Percentiles rank a stretch among this genome's conserved stretches.
These are phyloP conservation scores for Ptychodera flava DNA, from an alignment of 35 echinoderm and acorn worm species.

Conservation along the genomic window DNA sequence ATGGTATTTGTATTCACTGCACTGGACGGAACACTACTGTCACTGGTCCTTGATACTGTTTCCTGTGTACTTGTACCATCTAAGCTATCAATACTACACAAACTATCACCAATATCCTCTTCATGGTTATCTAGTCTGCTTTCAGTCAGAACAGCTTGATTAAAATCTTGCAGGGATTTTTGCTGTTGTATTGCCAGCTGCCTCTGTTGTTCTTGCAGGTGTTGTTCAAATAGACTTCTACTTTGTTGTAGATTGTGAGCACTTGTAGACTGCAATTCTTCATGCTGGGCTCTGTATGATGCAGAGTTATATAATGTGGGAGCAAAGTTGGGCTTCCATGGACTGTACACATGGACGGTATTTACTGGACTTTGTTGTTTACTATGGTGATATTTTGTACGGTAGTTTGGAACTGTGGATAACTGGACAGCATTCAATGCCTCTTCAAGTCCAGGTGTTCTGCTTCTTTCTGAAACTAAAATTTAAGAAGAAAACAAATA, in stretches of 20 bases:
- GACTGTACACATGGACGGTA: background rate
- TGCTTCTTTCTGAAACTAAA: background rate
- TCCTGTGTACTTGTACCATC: background rate
- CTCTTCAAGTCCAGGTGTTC: background rate
- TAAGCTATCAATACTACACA: background rate
- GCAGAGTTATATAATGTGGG: background rate
- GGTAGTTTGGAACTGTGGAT: background rate
- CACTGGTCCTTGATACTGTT: too few species aligned
- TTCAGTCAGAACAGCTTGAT: slow-evolving; percentile 54
- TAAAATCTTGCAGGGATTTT: slow-evolving; percentile 82
- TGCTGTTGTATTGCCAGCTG: slow-evolving; percentile 67
- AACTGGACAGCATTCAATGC: background rate
- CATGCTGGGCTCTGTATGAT: background rate
- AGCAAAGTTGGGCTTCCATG: background rate
- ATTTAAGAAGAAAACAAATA: too few species aligned
- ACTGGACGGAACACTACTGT: too few species aligned
- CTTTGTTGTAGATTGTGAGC: background rate
- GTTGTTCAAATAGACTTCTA: background rate
- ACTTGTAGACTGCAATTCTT: background rate
- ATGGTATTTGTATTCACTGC: too few species aligned
- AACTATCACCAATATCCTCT: background rate
- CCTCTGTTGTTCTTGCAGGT: slow-evolving; percentile 59
- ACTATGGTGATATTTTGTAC: background rate
- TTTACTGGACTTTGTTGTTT: background rate
- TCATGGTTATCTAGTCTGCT: background rate